Conservation (phyloP, 1,140 invertebrate genomes). For the Drosophila athabasca region DNA sequence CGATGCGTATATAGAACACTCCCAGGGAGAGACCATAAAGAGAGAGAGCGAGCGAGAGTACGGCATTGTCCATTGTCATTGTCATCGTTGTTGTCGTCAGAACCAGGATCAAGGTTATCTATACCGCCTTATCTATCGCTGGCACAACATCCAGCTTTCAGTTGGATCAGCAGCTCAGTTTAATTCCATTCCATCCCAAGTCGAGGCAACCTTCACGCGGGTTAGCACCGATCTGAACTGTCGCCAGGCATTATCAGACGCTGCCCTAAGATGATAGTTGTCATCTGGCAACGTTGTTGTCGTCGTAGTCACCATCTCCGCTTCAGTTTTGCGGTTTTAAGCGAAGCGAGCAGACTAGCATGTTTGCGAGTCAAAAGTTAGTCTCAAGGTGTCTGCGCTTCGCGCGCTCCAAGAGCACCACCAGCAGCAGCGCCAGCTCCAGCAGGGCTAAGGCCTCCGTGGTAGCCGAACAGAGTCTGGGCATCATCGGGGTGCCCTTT, state of each 20-base stretch:
- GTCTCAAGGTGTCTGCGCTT: constrained; percentile 32
- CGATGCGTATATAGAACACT: not conserved
- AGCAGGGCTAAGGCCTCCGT: not conserved
- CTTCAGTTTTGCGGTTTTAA: constrained; percentile 39
- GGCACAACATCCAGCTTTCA: constrained; percentile 10
- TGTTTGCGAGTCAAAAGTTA: constrained; percentile 60
- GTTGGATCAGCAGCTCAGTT: not conserved
- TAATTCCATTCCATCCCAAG: constrained; percentile 23
- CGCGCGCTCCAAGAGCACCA: constrained; percentile 19
- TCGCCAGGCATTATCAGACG: constrained; percentile 50
- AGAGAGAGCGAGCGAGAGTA: not conserved
- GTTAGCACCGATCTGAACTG: constrained; percentile 41
- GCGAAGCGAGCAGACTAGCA: constrained; percentile 25
- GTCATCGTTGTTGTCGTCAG: constrained; percentile 45
- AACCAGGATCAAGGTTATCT: constrained; percentile 76
- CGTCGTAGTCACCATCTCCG: constrained; percentile 11
- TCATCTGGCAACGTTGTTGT: constrained; percentile 7
- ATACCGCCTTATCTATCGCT: constrained; percentile 49
- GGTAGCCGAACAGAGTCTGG: constrained; percentile 80
- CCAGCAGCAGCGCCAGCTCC: not conserved
- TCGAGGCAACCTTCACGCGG: constrained; percentile 2
- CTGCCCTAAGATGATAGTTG: constrained; percentile 55
- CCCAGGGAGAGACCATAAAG: not conserved
- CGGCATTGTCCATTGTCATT: constrained; percentile 22
- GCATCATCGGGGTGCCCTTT: constrained; percentile 90